These are phyloP conservation scores for Portevinia maculata DNA, from an alignment of 2,888 invertebrate genomes.

Conservation along the genomic window DNA sequence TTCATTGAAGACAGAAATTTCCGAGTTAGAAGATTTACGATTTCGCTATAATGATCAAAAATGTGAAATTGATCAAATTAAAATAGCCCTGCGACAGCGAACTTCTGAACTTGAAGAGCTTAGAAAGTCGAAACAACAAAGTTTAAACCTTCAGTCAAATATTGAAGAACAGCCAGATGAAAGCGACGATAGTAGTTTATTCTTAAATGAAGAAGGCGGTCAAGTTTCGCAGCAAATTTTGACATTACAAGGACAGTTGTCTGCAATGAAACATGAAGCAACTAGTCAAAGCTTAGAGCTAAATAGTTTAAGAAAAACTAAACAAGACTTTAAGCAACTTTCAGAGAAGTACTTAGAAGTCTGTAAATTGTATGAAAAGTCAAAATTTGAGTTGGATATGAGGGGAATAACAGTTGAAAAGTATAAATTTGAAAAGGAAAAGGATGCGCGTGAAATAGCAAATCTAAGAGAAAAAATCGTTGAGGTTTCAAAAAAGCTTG, in stretches of 20 bases:
- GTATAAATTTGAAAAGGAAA: conserved; percentile 74
- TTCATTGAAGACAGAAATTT: conserved; percentile 77
- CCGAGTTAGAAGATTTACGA: conserved; percentile 76
- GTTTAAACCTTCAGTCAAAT: background rate
- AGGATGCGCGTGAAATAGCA: conserved; percentile 74
- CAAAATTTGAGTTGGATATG: conserved; percentile 76
- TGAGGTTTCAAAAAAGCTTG: conserved; percentile 30
- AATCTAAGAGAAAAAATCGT: conserved; percentile 75
- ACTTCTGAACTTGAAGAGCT: conserved; percentile 76
- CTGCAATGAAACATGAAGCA: conserved; percentile 13
- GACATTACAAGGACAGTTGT: conserved; percentile 18
- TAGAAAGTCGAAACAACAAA: background rate
- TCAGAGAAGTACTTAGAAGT: conserved; percentile 76
- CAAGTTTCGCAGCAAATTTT: conserved; percentile 25
- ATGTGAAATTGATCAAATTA: conserved; percentile 77
- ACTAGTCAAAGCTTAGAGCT: conserved; percentile 60
- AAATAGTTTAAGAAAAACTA: conserved; percentile 49
- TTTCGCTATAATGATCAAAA: conserved; percentile 77
- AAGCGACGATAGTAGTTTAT: background rate
- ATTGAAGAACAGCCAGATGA: background rate
- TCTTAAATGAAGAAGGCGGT: conserved; percentile 12
- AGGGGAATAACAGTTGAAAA: conserved; percentile 75
- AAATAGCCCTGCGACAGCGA: conserved; percentile 75
- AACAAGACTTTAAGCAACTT: conserved; percentile 76
- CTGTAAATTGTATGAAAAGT: conserved; percentile 77